A percentile compares a stretch with the other conserved stretches of the same genome.
Evolutionary conservation across 2,113 vertebrate genomes (phyloP).

Genomic region (Callithrix jacchus): DNA sequence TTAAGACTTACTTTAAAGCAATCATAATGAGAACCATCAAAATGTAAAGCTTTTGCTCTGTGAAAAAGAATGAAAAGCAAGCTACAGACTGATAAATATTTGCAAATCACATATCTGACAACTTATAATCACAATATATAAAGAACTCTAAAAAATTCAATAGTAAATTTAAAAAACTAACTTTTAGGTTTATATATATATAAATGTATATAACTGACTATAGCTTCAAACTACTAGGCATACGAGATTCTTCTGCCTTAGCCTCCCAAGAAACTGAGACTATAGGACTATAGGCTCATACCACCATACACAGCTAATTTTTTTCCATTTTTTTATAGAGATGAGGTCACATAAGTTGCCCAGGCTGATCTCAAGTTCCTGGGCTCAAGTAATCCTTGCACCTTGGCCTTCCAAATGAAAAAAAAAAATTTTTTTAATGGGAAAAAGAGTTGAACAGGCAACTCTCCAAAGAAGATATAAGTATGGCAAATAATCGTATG

Average conservation of each 20-base stretch:
- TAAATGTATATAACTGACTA: too few relatives aligned
- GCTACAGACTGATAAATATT: neutral
- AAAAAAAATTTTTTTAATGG: slow-evolving; percentile 9
- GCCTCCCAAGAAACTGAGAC: too few relatives aligned
- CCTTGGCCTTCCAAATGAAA: too few relatives aligned
- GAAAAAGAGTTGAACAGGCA: neutral
- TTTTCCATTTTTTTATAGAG: too few relatives aligned
- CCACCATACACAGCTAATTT: too few relatives aligned
- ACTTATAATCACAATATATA: slow-evolving; percentile 1
- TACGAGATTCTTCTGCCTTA: too few relatives aligned
- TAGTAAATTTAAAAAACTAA: neutral
- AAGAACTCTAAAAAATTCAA: slow-evolving; percentile 40
- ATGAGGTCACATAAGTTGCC: too few relatives aligned
- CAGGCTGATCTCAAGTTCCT: too few relatives aligned
- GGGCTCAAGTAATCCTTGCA: too few relatives aligned
- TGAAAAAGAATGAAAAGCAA: slow-evolving; percentile 7
- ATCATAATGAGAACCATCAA: slow-evolving; percentile 15
- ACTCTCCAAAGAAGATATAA: neutral
- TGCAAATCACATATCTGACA: neutral
- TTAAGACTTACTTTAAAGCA: slow-evolving; percentile 32
- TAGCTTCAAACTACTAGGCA: too few relatives aligned
- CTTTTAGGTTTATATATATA: neutral
- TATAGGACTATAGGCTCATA: too few relatives aligned
- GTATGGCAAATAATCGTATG: neutral
- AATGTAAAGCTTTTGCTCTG: neutral